A percentile compares a stretch with the other conserved stretches of the same genome.
These are phyloP conservation scores for Caenorhabditis sp. DNA, from an alignment of 2,888 invertebrate genomes.

Conservation along the genomic window DNA sequence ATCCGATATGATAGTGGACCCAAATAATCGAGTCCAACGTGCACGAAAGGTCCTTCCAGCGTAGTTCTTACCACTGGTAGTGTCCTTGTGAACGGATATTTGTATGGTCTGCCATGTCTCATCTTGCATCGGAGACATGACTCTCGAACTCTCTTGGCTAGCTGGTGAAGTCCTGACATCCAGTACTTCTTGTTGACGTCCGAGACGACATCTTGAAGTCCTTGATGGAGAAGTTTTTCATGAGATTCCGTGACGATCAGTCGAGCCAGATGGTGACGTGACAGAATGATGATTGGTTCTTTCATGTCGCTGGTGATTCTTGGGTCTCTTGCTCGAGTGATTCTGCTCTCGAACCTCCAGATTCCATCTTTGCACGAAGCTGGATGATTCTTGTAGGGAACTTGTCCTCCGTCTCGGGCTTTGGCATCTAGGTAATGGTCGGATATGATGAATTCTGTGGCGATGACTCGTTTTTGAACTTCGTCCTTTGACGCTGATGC, in stretches of 20 bases:
- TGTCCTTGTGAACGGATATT: background rate
- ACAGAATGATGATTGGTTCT: slow-evolving; percentile 5
- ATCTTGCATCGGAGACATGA: slow-evolving; percentile 18
- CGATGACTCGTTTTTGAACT: background rate
- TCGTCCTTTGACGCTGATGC: too few relatives aligned
- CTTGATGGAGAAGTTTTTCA: slow-evolving; percentile 8
- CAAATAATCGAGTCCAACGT: slow-evolving; percentile 83
- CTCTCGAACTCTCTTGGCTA: background rate
- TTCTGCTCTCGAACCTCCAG: slow-evolving; percentile 4
- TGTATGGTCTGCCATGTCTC: slow-evolving; percentile 14
- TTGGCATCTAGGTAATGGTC: background rate
- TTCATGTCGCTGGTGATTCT: background rate
- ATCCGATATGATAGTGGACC: slow-evolving; percentile 84
- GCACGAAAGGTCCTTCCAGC: slow-evolving; percentile 77
- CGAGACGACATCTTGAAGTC: background rate
- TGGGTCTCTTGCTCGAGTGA: background rate
- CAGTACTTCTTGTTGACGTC: slow-evolving; percentile 28
- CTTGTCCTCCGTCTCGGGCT: background rate
- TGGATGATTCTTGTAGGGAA: background rate
- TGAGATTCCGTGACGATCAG: slow-evolving; percentile 16
- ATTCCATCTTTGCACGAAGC: background rate
- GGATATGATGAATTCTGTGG: background rate
- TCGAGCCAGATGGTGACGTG: background rate
- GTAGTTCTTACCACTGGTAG: background rate
- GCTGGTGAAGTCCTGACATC: background rate